Evolutionary conservation across 2,113 vertebrate genomes (phyloP).

Genomic region (Eolophus roseicapilla): DNA sequence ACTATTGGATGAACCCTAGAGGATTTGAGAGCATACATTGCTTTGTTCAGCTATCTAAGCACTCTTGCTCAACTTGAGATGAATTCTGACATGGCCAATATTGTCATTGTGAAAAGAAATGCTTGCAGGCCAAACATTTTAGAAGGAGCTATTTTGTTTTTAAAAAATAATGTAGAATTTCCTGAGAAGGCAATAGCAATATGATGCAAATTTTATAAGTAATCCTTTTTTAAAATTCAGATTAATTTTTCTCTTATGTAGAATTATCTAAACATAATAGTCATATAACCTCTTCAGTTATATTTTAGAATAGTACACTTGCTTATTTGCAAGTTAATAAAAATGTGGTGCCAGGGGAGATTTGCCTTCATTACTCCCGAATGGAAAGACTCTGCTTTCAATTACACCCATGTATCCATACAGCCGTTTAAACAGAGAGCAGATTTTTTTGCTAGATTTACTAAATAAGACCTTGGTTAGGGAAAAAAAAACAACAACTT

Average conservation of each 20-base stretch:
- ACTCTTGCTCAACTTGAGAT: neutral
- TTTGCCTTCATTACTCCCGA: neutral
- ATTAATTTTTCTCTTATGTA: accelerated
- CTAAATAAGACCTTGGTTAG: neutral
- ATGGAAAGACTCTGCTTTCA: neutral
- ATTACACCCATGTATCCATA: neutral
- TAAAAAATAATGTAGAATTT: neutral
- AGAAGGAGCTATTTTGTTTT: neutral
- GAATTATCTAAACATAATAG: neutral
- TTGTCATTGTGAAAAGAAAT: neutral
- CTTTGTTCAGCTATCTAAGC: neutral
- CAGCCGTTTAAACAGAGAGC: neutral
- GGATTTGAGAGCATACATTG: neutral
- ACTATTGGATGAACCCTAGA: neutral
- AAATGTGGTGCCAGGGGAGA: neutral
- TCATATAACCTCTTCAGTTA: neutral
- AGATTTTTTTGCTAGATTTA: neutral
- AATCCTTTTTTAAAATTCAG: neutral
- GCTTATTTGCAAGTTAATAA: neutral
- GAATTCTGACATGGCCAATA: neutral
- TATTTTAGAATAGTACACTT: neutral
- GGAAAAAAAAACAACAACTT: neutral
- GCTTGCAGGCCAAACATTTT: neutral
- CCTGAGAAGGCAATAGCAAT: neutral
- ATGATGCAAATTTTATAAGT: neutral